Percentiles rank a stretch among this genome's conserved stretches.
Conservation (phyloP, 2,888 invertebrate genomes). For the Pristionchus japonicus region DNA sequence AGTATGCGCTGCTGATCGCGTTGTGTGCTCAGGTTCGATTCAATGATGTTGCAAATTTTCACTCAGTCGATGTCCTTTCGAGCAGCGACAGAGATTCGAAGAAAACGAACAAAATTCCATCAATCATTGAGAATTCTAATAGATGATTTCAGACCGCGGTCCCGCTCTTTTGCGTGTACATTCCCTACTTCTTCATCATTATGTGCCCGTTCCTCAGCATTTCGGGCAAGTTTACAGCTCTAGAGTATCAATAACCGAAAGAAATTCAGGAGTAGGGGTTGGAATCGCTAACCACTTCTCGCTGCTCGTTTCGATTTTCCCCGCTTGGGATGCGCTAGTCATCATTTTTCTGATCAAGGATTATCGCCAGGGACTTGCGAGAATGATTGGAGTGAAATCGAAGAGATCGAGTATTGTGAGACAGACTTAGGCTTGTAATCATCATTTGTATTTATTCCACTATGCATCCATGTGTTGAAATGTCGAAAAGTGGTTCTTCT, state of each 20-base stretch:
- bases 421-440: background rate
- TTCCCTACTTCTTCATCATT: background rate
- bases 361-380: background rate
- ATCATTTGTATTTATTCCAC: no score
- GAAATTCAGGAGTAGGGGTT: background rate
- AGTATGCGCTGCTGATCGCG: background rate
- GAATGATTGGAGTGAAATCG: background rate
- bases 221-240: no score
- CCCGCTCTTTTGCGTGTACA: background rate
- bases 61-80: no score
- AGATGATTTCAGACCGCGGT: background rate
- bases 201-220: background rate
- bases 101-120: no score
- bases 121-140: no score
- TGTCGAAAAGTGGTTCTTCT: no score
- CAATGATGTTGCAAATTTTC: no score
- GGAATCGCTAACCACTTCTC: background rate
- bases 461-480: no score
- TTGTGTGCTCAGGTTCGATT: background rate
- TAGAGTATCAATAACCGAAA: no score
- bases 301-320: background rate
- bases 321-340: background rate
- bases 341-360: background rate
- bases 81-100: no score
- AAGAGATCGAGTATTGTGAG: background rate